Base-by-base conservation (phyloP, 2,888 invertebrate species). In the Zygaena filipendulae region DNA sequence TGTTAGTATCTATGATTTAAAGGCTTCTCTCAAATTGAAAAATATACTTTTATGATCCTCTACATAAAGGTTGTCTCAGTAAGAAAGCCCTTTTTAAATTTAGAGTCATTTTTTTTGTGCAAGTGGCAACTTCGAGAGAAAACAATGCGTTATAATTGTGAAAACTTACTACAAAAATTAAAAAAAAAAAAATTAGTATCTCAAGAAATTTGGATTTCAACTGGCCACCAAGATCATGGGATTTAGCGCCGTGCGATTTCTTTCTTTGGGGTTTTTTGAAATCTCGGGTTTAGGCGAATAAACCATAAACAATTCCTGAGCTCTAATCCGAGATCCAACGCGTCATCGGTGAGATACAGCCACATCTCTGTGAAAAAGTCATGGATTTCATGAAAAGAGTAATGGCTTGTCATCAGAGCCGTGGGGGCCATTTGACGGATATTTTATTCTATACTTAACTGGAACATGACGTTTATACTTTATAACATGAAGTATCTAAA, bases 401-500 rank as follows among this genome's bases (percentile, higher is more conserved):
- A 31, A 31, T 25, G 31, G 31, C 27, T 22, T 27, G 27, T 31
- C 26, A 31, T 31, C 31, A 16, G 23, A 31, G 27, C 26, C 18
- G 23, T 20, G 26, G 31, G 13, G 31, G 31, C 18, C 31, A 31
- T 31, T 31, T 27, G 23, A 23, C 20, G 22, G 27, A 26, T 31
- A 23, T 30, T 30, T 25, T 29, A 27, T 27, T 31, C 27, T 19
- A 27, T 31, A 23, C 7, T 21, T 27, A 21, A 27, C 36, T 39
- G 37, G 5, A 16, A 16, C 7, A 44, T 44, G 48, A 42, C 45
- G n/a, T n/a, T n/a, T n/a, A n/a, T 16, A 7, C 16, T 6, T 16
- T 7, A 16, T 7, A 16, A 16, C 16, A 6, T 4, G 16, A 45
- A 38, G 20, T 43, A 4, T 16, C 7, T 6, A 16, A 16, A 16